A percentile compares a stretch with the other conserved stretches of the same genome.
phyloP scores from a whole-genome alignment of 1,140 invertebrate genomes.

The Apis laboriosa region DNA sequence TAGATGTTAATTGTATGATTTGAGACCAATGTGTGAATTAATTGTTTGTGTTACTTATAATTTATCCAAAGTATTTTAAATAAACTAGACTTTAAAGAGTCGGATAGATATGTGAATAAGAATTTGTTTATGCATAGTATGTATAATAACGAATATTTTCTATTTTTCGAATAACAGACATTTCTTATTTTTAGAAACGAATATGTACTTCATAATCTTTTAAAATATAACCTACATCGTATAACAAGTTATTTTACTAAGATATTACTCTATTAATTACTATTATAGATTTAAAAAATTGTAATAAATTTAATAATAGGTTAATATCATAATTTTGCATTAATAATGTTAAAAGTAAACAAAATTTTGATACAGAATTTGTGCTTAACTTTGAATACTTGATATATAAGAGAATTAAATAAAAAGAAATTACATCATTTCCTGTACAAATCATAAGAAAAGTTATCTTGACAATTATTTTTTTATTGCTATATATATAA shows the following conservation, averaged over 20 bases:
- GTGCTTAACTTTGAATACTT: constrained; percentile 39
- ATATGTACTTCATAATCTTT: constrained; percentile 46
- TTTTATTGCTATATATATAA: constrained; percentile 45
- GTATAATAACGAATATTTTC: constrained; percentile 41
- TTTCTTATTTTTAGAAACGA: constrained; percentile 48
- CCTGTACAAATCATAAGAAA: constrained; percentile 37
- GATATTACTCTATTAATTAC: constrained; percentile 19
- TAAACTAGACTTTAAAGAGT: constrained; percentile 31
- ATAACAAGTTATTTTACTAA: constrained; percentile 36
- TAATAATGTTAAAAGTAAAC: constrained; percentile 26
- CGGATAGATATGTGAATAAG: constrained; percentile 43
- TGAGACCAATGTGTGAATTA: constrained; percentile 40
- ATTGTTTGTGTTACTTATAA: constrained; percentile 38
- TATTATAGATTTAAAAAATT: constrained; percentile 24
- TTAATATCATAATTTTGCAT: constrained; percentile 38
- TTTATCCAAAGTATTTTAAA: constrained; percentile 42
- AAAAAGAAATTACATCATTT: constrained; percentile 26
- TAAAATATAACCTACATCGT: constrained; percentile 33
- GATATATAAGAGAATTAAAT: constrained; percentile 19
- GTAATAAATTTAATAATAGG: constrained; percentile 40
- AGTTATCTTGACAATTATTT: constrained; percentile 40
- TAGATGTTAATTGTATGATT: constrained; percentile 38
- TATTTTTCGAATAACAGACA: constrained; percentile 46
- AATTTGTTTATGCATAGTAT: constrained; percentile 44
- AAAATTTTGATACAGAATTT: constrained; percentile 44